Evolutionary conservation across 30 jellyfish, hydroid and myxozoan genomes (phyloP), one percentile per base, ranked within the genome.

Genomic region (Chironex yamaguchii): DNA sequence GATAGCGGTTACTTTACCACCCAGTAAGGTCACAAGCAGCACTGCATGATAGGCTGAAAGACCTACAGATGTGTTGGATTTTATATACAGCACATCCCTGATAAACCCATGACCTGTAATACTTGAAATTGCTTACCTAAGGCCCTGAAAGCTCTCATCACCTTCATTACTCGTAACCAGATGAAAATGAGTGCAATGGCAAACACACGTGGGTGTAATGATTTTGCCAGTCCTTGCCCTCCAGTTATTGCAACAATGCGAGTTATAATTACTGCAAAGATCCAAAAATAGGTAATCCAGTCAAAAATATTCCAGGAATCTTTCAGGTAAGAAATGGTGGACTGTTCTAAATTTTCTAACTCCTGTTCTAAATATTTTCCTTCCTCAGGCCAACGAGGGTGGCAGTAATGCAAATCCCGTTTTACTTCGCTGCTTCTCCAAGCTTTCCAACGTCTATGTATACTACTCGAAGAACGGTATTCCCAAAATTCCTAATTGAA

Each of bases 311-410:
- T 93, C 98, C 98, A 93, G 20, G 92, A 86, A 58, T 93, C 98
- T 49, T 76, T 84, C 71, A 93, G 88, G 77, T 93, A 93, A 6
- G 93, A 53, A 4, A 93, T 76, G 36, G 79, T 53, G n/a, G 97
- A 62, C 1, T 67, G 66, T 4, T 88, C 73, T 2, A 93, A 90
- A 34, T 82, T 87, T 4, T 93, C 96, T 0, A 87, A 36, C 54
- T 93, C 98, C 66, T 85, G 98, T 11, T 58, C 50, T 1, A 93
- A 49, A 34, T 93, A 93, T 52, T 87, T 88, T 68, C 86, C 68
- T 52, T 93, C 98, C 53, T 93, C 98, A 2, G 98, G 98, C 97
- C 97, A 93, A n/a, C 97, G 52, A 29, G 98, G 98, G 50, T 93
- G 98, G 66, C 98, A 93, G 34, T 48, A 93, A 31, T 64, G 85